Conservation (phyloP, 2,888 invertebrate genomes). For the Lochmaea crataegi region DNA sequence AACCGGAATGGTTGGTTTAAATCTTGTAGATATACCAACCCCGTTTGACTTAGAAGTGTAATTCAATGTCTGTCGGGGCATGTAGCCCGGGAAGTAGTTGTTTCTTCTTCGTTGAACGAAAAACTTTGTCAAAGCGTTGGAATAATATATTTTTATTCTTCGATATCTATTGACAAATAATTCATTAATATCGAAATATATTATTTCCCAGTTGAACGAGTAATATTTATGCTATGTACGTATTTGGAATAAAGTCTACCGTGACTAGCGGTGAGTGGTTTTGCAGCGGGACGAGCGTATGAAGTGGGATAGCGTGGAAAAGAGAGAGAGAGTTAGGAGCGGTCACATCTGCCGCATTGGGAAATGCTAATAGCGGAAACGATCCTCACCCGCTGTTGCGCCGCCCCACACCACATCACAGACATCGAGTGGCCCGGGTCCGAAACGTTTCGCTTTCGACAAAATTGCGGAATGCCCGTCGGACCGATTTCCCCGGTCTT, state of each 20-base stretch:
- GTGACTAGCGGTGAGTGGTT: constrained; percentile 13
- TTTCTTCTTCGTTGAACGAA: too few relatives aligned
- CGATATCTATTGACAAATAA: too few relatives aligned
- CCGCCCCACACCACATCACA: constrained; percentile 39
- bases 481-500: constrained; percentile 19
- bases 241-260: constrained; percentile 4
- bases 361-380: constrained; percentile 61
- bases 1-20: too few relatives aligned
- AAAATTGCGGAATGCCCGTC: constrained; percentile 47
- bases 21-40: too few relatives aligned
- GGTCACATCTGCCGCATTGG: constrained; percentile 59
- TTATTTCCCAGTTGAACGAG: background rate
- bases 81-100: too few relatives aligned
- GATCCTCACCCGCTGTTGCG: constrained; percentile 53
- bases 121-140: too few relatives aligned
- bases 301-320: constrained; percentile 10
- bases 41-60: too few relatives aligned
- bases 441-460: constrained; percentile 28
- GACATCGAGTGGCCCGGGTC: constrained; percentile 41
- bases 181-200: background rate
- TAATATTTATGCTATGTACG: background rate
- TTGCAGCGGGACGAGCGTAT: constrained; percentile 11
- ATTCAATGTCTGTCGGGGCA: too few relatives aligned
- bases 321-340: constrained; percentile 39
- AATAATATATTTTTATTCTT: too few relatives aligned